phyloP scores from a whole-genome alignment of 2,888 invertebrate genomes.

The Ommatoiulus sabulosus region DNA sequence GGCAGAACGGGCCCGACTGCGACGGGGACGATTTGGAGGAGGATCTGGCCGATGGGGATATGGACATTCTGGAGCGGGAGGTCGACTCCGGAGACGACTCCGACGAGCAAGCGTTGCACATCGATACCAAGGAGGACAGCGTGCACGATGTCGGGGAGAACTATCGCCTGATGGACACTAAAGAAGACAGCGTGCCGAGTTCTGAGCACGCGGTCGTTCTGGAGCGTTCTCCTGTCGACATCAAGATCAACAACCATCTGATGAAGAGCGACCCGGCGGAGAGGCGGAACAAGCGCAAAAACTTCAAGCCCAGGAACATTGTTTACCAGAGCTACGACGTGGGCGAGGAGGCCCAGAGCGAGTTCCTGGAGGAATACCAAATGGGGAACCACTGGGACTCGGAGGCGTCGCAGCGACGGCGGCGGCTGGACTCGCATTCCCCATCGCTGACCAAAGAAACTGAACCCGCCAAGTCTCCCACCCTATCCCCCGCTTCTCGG shows the following conservation, averaged over 20 bases:
- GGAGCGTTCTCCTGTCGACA: neutral
- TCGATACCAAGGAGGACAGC: neutral
- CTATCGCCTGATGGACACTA: neutral
- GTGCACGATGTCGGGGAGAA: neutral
- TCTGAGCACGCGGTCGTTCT: neutral
- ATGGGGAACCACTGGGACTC: neutral
- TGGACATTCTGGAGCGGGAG: neutral
- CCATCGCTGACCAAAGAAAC: constrained; percentile 29
- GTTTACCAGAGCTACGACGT: constrained; percentile 62
- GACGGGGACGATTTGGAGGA: neutral
- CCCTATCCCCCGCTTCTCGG: too few relatives aligned
- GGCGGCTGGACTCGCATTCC: neutral
- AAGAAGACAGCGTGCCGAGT: neutral
- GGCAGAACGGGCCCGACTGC: neutral
- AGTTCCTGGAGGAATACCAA: constrained; percentile 49
- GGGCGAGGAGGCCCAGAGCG: constrained; percentile 56
- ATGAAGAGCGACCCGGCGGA: neutral
- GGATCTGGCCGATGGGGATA: neutral
- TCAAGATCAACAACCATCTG: neutral
- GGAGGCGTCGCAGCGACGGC: neutral
- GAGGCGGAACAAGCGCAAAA: constrained; percentile 79
- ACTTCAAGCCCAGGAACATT: constrained; percentile 82
- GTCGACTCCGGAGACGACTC: neutral
- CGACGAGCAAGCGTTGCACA: neutral
- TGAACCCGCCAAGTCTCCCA: neutral